These are phyloP conservation scores for Epistrophe eligans DNA, from an alignment of 2,888 invertebrate genomes.

Conservation along the genomic window DNA sequence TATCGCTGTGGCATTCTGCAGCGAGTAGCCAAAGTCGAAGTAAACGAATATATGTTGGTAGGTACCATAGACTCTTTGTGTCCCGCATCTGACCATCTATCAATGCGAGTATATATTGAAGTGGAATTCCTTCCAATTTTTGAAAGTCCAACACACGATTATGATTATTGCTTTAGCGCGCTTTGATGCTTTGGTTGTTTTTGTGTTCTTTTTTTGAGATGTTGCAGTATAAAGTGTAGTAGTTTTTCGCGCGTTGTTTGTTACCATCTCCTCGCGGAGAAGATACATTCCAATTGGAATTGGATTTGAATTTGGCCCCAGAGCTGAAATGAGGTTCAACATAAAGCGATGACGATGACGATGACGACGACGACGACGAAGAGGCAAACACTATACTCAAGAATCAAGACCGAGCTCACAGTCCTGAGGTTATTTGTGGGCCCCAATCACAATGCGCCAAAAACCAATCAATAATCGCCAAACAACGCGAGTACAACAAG, in stretches of 20 bases:
- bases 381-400: slow-evolving; percentile 17
- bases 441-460: slow-evolving; percentile 76
- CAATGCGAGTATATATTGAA: slow-evolving; percentile 7
- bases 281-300: slow-evolving; percentile 74
- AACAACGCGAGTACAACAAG: slow-evolving; percentile 58
- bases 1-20: slow-evolving; percentile 14
- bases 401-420: background rate
- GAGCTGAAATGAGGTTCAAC: slow-evolving; percentile 33
- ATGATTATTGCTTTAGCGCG: slow-evolving; percentile 63
- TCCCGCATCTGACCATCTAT: slow-evolving; percentile 48
- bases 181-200: background rate
- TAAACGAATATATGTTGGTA: no score
- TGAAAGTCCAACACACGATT: slow-evolving; percentile 67
- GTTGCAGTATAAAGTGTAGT: slow-evolving; percentile 20
- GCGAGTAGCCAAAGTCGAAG: background rate
- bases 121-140: slow-evolving; percentile 71
- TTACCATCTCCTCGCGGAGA: background rate
- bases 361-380: slow-evolving; percentile 2
- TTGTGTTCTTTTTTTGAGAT: background rate
- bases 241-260: slow-evolving; percentile 40
- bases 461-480: slow-evolving; percentile 75
- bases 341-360: background rate
- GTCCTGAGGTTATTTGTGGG: slow-evolving; percentile 71
- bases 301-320: slow-evolving; percentile 73
- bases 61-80: slow-evolving; percentile 33